These are phyloP conservation scores for Dicycla oo DNA, from an alignment of 2,888 invertebrate genomes.

Conservation along the genomic window DNA sequence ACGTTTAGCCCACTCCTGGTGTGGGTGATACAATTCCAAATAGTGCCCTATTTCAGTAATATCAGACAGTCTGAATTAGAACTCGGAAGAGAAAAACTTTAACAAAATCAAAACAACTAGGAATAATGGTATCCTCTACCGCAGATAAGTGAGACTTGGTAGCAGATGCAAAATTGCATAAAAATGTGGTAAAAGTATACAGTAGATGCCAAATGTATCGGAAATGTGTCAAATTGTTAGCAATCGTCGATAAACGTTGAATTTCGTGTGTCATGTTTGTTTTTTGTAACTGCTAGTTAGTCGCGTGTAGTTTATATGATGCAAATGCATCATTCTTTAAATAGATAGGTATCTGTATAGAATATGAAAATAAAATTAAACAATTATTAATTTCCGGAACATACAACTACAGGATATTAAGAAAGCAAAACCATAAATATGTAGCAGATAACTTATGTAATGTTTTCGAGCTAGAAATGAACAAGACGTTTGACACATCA, in stretches of 20 bases:
- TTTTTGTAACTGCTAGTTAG: conserved; percentile 25
- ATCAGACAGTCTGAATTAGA: no score
- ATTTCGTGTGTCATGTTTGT: conserved; percentile 38
- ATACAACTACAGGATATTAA: conserved; percentile 20
- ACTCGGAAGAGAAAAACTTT: no score
- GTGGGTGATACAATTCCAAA: no score
- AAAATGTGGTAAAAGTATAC: conserved; percentile 11
- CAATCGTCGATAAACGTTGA: conserved; percentile 32
- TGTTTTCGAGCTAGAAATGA: not conserved
- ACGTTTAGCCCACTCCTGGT: no score
- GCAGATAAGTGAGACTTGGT: not conserved
- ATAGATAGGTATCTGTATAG: not conserved
- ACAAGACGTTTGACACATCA: not conserved
- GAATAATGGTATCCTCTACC: not conserved
- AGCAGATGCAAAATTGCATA: conserved; percentile 29
- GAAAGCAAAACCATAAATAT: not conserved
- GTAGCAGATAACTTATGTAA: not conserved
- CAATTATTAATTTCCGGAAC: conserved; percentile 20
- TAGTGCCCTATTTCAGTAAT: no score
- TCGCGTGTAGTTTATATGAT: conserved; percentile 14
- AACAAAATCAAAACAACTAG: not conserved
- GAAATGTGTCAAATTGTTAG: conserved; percentile 37
- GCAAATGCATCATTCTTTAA: conserved; percentile 36
- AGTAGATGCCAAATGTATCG: conserved; percentile 20
- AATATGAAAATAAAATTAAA: not conserved